phyloP scores from a whole-genome alignment of 2,797 vertebrate species.

The Esox masquinongy region DNA sequence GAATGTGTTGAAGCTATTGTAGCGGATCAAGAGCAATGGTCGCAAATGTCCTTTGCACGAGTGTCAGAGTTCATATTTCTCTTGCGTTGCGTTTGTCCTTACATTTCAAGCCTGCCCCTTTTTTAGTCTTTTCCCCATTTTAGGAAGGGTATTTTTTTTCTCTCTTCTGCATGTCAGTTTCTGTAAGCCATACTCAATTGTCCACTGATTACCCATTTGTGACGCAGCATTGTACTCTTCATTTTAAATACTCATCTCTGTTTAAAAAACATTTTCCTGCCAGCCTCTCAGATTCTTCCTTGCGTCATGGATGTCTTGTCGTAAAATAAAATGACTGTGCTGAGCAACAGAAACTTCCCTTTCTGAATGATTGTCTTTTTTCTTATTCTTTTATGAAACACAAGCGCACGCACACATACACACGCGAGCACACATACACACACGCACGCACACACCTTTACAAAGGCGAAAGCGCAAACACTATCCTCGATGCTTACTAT shows the following conservation, averaged over 20 bases:
- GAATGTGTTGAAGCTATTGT: constrained; percentile 46
- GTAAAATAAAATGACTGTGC: constrained; percentile 43
- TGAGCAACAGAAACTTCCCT: constrained; percentile 58
- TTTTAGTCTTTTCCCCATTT: constrained; percentile 33
- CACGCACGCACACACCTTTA: constrained; percentile 49
- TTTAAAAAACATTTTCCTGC: constrained; percentile 60
- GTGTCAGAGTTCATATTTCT: constrained; percentile 55
- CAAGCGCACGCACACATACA: constrained; percentile 45
- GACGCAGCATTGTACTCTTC: constrained; percentile 51
- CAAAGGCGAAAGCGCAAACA: constrained; percentile 60
- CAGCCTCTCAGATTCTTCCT: constrained; percentile 55
- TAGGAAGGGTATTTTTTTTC: constrained; percentile 33
- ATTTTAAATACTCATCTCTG: constrained; percentile 49
- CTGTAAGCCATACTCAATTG: constrained; percentile 50
- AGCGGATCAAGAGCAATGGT: constrained; percentile 27
- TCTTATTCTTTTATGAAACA: background rate
- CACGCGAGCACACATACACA: constrained; percentile 39
- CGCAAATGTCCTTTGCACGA: constrained; percentile 35
- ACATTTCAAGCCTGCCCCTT: constrained; percentile 21
- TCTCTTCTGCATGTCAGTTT: constrained; percentile 33
- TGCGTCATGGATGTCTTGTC: constrained; percentile 22
- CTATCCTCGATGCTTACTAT: constrained; percentile 65
- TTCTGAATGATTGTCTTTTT: constrained; percentile 75
- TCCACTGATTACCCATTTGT: constrained; percentile 53
- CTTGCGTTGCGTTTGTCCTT: constrained; percentile 33